Percentiles rank a stretch among this genome's conserved stretches.
These are phyloP conservation scores for Panulirus ornatus DNA, from an alignment of 1,140 invertebrate genomes.

Conservation along the genomic window DNA sequence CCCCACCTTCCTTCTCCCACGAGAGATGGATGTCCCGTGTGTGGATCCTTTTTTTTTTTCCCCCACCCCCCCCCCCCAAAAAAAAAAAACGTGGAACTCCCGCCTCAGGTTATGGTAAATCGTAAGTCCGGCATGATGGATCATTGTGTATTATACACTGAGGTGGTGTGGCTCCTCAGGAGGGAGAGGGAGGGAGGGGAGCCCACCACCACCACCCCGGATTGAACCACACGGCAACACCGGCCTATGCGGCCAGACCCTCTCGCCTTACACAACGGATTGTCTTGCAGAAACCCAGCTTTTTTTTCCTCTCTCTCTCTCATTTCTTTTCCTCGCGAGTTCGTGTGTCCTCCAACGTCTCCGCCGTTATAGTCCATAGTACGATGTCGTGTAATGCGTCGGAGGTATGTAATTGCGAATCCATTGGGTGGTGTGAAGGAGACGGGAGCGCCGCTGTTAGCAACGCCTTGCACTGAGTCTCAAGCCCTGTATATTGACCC, in stretches of 20 bases:
- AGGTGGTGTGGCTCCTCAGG: no score
- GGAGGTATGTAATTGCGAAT: no score
- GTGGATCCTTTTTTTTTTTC: neutral
- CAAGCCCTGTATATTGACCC: conserved; percentile 67
- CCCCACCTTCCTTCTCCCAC: neutral
- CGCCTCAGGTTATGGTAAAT: no score
- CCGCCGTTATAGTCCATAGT: no score
- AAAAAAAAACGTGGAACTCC: no score
- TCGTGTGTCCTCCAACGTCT: no score
- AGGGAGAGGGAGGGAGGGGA: no score
- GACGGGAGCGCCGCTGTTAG: conserved; percentile 32
- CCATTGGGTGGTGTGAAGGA: neutral
- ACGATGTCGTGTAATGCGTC: no score
- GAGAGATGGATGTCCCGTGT: neutral
- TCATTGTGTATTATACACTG: no score
- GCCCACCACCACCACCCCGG: neutral
- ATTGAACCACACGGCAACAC: conserved; percentile 63
- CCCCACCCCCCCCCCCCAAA: neutral
- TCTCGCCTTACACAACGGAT: neutral
- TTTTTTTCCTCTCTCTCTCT: no score
- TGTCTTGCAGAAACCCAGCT: conserved; percentile 21
- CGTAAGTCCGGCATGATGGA: no score
- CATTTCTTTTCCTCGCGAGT: no score
- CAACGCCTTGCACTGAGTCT: conserved; percentile 47
- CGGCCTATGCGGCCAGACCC: conserved; percentile 11